Evolutionary conservation across 1,140 invertebrate species (phyloP), one percentile per base, ranked within the genome.

Genomic region (Ceratoteleas bidentatus): DNA sequence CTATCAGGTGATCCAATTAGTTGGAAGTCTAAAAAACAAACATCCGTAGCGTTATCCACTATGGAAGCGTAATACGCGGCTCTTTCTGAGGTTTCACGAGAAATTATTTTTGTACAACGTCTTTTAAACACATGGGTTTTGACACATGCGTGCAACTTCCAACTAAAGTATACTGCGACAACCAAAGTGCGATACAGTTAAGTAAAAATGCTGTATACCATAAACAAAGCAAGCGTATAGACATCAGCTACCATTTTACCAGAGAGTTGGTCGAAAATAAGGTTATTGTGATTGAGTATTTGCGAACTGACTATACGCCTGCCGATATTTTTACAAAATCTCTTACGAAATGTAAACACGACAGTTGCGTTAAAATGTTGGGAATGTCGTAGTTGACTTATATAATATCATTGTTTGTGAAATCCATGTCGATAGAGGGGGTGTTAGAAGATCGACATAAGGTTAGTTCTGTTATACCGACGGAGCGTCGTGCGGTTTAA

Each of bases 201-300:
- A 47, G 61, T 9, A 75, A 84, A 40, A 76, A 81, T 47, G 61
- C 62, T 32, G 56, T 70, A 2, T 68, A 45, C 43, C 65, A 79
- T 10, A 66, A 66, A 38, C 57, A 50, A 10, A 74, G 70, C 24
- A 74, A 74, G 14, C 52, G 64, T 45, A 74, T 74, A 16, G 70
- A 74, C 16, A 64, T 74, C 11, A 43, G 36, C 10, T 64, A 36
- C 36, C 60, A 74, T 33, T 74, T 57, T 34, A 33, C 33, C 2
- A 52, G 60, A 10, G 70, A 74, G 40, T 47, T 66, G 15, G 13
- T 66, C 3, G 24, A 66, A 33, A 43, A 56, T 13, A 66, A 66
- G 2, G 52, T 54, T n/a, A 56, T 66, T 45, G 13, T n/a, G 6
- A 34, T 66, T 34, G 4, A 54, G 1, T 66, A 54, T 43, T 53